These are phyloP conservation scores for Heliconius hortense DNA, from an alignment of 2,888 invertebrate genomes.

Conservation along the genomic window DNA sequence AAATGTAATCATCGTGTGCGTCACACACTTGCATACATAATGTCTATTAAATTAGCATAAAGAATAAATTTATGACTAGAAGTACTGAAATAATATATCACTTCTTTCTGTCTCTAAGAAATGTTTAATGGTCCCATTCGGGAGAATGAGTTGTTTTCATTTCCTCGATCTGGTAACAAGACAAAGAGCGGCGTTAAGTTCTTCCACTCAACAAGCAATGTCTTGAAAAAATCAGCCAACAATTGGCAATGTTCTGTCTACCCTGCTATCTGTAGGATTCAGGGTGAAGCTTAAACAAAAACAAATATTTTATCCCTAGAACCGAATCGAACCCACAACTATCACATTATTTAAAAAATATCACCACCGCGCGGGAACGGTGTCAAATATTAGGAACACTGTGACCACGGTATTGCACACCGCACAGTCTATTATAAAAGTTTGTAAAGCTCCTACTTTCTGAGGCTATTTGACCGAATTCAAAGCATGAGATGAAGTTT, in stretches of 20 bases:
- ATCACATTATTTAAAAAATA: neutral
- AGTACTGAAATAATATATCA: too few species aligned
- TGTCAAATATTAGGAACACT: constrained; percentile 35
- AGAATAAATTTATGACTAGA: too few species aligned
- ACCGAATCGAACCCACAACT: neutral
- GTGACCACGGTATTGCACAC: constrained; percentile 41
- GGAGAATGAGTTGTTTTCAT: too few species aligned
- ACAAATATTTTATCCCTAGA: neutral
- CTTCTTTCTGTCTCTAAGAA: too few species aligned
- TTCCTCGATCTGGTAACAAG: too few species aligned
- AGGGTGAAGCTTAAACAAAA: neutral
- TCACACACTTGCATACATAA: too few species aligned
- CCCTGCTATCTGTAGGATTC: neutral
- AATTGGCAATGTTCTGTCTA: neutral
- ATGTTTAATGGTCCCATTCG: too few species aligned
- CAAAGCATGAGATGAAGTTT: constrained; percentile 35
- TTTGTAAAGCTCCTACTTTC: constrained; percentile 45
- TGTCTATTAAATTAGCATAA: too few species aligned
- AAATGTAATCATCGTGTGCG: too few species aligned
- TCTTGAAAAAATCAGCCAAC: neutral
- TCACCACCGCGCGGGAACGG: constrained; percentile 31
- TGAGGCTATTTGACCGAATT: constrained; percentile 42
- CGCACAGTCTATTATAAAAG: constrained; percentile 45
- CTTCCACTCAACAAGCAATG: neutral
- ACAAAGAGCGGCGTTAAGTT: neutral